Base-by-base conservation (phyloP, 2,113 vertebrate genomes). In the Peromyscus californicus region DNA sequence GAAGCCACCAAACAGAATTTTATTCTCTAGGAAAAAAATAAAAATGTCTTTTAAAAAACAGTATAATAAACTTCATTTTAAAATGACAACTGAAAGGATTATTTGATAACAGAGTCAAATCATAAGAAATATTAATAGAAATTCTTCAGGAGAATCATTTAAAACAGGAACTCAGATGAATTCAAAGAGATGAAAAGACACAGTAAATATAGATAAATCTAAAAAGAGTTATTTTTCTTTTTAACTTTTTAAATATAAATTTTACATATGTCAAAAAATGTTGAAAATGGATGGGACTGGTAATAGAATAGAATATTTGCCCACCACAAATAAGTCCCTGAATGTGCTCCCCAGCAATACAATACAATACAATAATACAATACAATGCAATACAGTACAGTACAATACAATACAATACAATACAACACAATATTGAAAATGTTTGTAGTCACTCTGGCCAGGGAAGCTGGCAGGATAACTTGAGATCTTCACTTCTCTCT, bases 11-110 rank as follows among this genome's bases (percentile, higher is more conserved):
- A 6, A 84, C 57, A 84, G 36, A 42, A 91, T 54, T 87, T 29
- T 57, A 78, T 29, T 57, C 48, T 24, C n/a, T 51, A 87, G 26
- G 29, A 33, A 21, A 67, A 61, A 92, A 82, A n/a, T 31, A 12
- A 59, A 39, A 84, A 84, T 31, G 12, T 67, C 13, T 59, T 70
- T 13, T 65, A 15, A 51, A 80, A 83, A 70, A 70, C 10, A n/a
- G 3, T 2, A 67, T 57, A 87, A 57, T 31, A 90, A 93, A 95
- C 31, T 54, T 76, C 24, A 82, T 26, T 83, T 75, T 87, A 83
- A 93, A 87, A 74, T 83, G 54, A 93, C 39, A 95, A 17, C 16
- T 61, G 42, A 82, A 84, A 63, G n/a, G 24, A 69, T 88, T 90
- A 5, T 69, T 76, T 91, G 39, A 10, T n/a, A 87, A 33, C 39